Conservation (phyloP, 2,888 invertebrate species). For the Caenorhabditis zanzibari region DNA sequence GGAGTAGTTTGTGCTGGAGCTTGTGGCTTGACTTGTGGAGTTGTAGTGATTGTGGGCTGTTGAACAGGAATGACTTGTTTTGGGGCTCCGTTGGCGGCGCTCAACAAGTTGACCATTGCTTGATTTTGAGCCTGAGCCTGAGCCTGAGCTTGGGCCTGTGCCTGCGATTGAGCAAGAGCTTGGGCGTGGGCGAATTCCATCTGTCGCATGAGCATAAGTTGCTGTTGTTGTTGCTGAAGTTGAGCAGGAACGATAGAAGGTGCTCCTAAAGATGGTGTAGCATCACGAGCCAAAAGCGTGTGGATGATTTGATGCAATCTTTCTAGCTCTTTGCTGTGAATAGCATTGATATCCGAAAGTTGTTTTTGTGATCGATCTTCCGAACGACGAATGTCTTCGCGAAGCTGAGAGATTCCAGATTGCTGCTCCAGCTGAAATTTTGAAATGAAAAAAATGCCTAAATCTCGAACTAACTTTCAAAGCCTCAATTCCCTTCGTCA, state of each 20-base stretch:
- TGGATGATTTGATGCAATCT: conserved; percentile 68
- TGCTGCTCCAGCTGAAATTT: conserved; percentile 57
- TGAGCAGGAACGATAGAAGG: conserved; percentile 30
- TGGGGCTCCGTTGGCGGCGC: conserved; percentile 8
- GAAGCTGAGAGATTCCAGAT: conserved; percentile 46
- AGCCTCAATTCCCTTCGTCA: conserved; percentile 66
- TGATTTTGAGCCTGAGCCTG: conserved; percentile 36
- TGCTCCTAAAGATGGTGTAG: background rate
- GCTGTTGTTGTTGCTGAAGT: conserved; percentile 54
- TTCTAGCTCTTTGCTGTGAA: conserved; percentile 68
- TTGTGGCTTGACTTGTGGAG: conserved; percentile 23
- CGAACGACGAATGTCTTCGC: conserved; percentile 63
- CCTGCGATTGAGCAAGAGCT: conserved; percentile 21
- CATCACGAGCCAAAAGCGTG: conserved; percentile 49
- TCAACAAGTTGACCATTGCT: conserved; percentile 14
- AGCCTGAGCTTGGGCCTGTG: conserved; percentile 27
- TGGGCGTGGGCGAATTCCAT: conserved; percentile 43
- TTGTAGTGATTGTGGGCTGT: conserved; percentile 6
- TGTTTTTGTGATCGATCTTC: conserved; percentile 56
- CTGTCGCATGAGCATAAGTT: conserved; percentile 37
- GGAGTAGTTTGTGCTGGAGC: conserved; percentile 6
- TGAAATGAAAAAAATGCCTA: background rate
- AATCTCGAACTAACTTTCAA: conserved; percentile 58
- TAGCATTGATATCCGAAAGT: conserved; percentile 33
- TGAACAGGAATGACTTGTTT: conserved; percentile 30